phyloP scores from a whole-genome alignment of 2,797 vertebrate species.

The Glyptemys insculpta region DNA sequence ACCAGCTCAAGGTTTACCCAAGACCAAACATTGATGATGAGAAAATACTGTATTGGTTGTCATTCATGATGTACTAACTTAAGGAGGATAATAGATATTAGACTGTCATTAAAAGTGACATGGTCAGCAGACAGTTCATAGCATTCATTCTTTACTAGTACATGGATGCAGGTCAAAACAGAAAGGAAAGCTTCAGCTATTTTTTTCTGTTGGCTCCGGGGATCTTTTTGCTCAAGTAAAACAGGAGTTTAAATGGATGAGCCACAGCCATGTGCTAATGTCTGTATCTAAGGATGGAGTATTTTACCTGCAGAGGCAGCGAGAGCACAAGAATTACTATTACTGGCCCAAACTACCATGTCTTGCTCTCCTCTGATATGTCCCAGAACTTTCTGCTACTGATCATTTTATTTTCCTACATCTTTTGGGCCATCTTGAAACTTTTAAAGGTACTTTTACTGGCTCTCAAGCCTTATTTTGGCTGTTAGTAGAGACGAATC shows the following conservation, averaged over 20 bases:
- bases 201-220: not conserved
- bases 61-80: not conserved
- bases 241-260: not conserved
- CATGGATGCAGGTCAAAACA: not conserved
- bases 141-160: not conserved
- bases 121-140: not conserved
- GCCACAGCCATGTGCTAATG: not conserved
- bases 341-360: not conserved
- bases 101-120: not conserved
- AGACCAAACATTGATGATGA: not conserved
- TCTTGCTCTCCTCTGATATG: not conserved
- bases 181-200: not conserved
- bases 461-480: not conserved
- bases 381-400: accelerated
- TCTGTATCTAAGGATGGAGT: not conserved
- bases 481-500: not conserved
- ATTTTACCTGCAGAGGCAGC: not conserved
- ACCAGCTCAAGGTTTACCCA: not conserved
- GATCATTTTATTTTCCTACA: not conserved
- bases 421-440: not conserved
- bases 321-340: accelerated
- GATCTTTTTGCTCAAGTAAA: not conserved
- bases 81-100: not conserved
- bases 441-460: constrained; percentile 1
- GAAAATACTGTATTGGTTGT: not conserved